phyloP scores from a whole-genome alignment of 2,888 invertebrate species.

The Byasa hedistus region DNA sequence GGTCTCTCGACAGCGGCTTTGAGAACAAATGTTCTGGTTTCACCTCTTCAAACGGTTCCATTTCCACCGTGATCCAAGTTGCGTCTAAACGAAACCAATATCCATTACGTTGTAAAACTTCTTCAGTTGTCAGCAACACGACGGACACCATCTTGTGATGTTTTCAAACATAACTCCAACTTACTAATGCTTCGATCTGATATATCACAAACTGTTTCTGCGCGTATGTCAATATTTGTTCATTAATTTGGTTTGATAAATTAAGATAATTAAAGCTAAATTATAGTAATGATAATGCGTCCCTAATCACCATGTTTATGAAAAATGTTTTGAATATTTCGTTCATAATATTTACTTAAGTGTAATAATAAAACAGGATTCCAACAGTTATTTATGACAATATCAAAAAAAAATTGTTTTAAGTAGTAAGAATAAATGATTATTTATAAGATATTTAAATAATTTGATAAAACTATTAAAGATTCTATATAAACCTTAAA shows the following conservation, averaged over 20 bases:
- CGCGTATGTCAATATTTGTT: slow-evolving; percentile 34
- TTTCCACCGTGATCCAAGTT: slow-evolving; percentile 64
- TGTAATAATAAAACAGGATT: background rate
- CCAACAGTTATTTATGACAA: background rate
- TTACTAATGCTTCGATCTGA: slow-evolving; percentile 28
- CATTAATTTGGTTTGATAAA: slow-evolving; percentile 33
- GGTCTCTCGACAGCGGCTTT: slow-evolving; percentile 66
- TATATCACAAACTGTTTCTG: slow-evolving; percentile 1
- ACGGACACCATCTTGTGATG: slow-evolving; percentile 59
- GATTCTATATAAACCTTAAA: too few relatives aligned
- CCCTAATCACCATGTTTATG: slow-evolving; percentile 40
- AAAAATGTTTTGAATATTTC: slow-evolving; percentile 26
- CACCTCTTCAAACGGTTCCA: slow-evolving; percentile 72
- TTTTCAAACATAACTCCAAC: slow-evolving; percentile 33
- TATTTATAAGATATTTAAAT: too few relatives aligned
- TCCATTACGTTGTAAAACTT: slow-evolving; percentile 63
- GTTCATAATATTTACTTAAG: slow-evolving; percentile 24
- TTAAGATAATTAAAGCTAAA: slow-evolving; percentile 30
- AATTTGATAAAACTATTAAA: too few relatives aligned
- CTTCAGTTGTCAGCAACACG: slow-evolving; percentile 67
- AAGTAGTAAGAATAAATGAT: background rate
- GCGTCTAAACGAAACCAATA: slow-evolving; percentile 68
- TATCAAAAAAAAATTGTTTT: slow-evolving; percentile 15
- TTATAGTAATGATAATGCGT: slow-evolving; percentile 18
- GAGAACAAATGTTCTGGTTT: slow-evolving; percentile 57